A percentile compares a stretch with the other conserved stretches of the same genome.
Evolutionary conservation across 2,888 invertebrate genomes (phyloP).

Genomic region (Agriotes lineatus): DNA sequence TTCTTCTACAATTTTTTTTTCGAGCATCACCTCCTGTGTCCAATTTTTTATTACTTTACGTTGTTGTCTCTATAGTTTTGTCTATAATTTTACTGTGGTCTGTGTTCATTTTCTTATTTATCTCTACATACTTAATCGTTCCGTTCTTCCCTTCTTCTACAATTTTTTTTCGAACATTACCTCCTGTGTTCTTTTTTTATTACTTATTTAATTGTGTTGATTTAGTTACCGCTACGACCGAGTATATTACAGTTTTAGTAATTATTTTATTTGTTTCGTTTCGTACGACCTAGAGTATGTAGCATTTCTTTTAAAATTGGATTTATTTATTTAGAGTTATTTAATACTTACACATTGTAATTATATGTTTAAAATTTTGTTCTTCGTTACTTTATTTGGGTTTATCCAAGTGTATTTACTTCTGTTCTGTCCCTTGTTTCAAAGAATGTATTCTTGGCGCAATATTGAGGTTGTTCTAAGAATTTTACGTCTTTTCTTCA

Average conservation of each 20-base stretch:
- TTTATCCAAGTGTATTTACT: no score
- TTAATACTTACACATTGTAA: no score
- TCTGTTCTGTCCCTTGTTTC: no score
- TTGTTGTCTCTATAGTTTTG: not conserved
- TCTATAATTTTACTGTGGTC: not conserved
- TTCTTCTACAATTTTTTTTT: no score
- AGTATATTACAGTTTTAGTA: not conserved
- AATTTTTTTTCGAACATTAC: not conserved
- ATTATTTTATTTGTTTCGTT: not conserved
- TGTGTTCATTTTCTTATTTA: no score
- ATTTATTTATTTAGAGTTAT: not conserved
- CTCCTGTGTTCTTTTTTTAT: not conserved
- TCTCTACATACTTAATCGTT: not conserved
- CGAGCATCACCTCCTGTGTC: no score
- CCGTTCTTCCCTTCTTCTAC: not conserved
- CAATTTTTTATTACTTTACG: no score
- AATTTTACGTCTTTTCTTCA: no score
- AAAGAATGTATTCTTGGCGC: no score
- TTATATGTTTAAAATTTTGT: no score
- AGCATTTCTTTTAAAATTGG: not conserved
- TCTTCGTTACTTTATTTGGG: no score
- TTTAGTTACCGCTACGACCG: not conserved
- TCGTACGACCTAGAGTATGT: not conserved
- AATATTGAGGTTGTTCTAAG: no score
- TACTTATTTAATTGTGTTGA: not conserved